Conservation (phyloP, 2,888 invertebrate species). For the Laothoe populi region DNA sequence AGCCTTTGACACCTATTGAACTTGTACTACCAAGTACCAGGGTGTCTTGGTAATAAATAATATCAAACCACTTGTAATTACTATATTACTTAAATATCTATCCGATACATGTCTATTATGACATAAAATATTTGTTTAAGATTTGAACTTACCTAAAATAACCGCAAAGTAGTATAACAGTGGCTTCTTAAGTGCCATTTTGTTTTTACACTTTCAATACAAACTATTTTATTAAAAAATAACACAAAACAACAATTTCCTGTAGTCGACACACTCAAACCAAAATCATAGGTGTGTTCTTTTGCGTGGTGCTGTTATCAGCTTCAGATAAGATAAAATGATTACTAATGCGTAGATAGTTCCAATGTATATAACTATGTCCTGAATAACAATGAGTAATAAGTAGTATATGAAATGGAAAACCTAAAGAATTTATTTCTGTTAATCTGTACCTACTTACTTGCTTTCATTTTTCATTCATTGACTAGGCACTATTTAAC, state of each 20-base stretch:
- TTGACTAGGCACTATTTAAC: no score
- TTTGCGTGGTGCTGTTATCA: slow-evolving; percentile 59
- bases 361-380: slow-evolving; percentile 26
- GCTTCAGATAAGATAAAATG: slow-evolving; percentile 69
- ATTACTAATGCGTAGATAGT: slow-evolving; percentile 55
- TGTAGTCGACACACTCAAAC: slow-evolving; percentile 53
- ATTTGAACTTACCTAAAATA: slow-evolving; percentile 73
- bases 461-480: no score
- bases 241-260: slow-evolving; percentile 42
- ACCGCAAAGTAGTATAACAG: slow-evolving; percentile 80
- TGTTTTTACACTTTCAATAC: slow-evolving; percentile 45
- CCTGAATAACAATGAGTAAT: slow-evolving; percentile 32
- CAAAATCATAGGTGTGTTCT: slow-evolving; percentile 60
- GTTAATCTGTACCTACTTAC: no score
- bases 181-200: slow-evolving; percentile 73
- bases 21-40: no score
- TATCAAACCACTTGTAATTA: no score
- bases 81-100: no score
- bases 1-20: no score
- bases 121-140: not conserved
- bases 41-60: no score
- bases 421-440: not conserved
- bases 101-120: no score
- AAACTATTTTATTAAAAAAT: slow-evolving; percentile 38
- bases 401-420: not conserved